Evolutionary conservation across 2,113 vertebrate genomes (phyloP).

Genomic region (Kryptolebias marmoratus): DNA sequence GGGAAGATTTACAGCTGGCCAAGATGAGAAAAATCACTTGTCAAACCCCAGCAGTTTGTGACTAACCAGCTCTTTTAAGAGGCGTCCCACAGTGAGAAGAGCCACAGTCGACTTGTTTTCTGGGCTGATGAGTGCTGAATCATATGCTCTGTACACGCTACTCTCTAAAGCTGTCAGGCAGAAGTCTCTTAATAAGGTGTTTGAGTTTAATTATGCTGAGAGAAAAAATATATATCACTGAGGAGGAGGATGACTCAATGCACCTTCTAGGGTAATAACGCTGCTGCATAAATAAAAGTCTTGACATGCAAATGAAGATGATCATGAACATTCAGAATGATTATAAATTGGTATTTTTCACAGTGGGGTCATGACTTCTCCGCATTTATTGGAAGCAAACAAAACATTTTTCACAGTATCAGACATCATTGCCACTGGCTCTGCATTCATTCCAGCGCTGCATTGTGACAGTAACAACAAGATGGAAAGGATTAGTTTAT

Average conservation of each 20-base stretch:
- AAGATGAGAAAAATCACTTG: constrained; percentile 17
- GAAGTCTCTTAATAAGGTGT: constrained; percentile 54
- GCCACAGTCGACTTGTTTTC: constrained; percentile 25
- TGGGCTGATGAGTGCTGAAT: constrained; percentile 47
- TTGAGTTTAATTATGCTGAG: constrained; percentile 48
- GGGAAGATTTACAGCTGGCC: constrained; percentile 26
- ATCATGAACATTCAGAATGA: constrained; percentile 36
- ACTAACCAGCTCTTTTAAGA: constrained; percentile 34
- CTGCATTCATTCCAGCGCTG: constrained; percentile 24
- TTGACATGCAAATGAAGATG: constrained; percentile 52
- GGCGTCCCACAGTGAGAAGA: constrained; percentile 16
- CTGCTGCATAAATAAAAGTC: constrained; percentile 46
- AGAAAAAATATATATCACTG: constrained; percentile 44
- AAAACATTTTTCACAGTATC: constrained; percentile 4
- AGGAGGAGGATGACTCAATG: constrained; percentile 68
- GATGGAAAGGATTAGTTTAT: constrained; percentile 14
- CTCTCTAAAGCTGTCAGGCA: constrained; percentile 37
- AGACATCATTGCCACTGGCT: not conserved
- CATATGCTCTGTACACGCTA: constrained; percentile 26
- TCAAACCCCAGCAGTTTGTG: constrained; percentile 25
- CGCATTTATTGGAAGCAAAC: constrained; percentile 23
- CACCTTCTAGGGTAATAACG: constrained; percentile 51
- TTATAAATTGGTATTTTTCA: constrained; percentile 36
- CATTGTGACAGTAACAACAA: constrained; percentile 25
- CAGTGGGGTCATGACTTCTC: constrained; percentile 28